Evolutionary conservation across 2,797 vertebrate species (phyloP).

Genomic region (Pseudopleuronectes americanus): DNA sequence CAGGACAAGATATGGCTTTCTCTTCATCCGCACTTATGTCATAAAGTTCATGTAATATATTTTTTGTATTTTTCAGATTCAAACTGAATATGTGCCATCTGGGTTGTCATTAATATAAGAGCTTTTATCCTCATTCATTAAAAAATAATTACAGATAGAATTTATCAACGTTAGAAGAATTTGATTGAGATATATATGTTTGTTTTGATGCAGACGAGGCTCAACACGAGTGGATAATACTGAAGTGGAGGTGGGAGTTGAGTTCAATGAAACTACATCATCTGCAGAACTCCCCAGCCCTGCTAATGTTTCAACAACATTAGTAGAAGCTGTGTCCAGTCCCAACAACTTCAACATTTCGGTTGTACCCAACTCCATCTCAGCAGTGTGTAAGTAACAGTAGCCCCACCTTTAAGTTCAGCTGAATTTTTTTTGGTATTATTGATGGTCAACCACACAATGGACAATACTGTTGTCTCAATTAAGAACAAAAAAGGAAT

Average conservation of each 20-base stretch:
- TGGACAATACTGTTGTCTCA: too few species aligned
- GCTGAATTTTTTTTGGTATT: neutral
- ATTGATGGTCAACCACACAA: neutral
- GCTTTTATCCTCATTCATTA: too few species aligned
- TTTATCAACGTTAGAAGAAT: neutral
- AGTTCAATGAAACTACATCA: slow-evolving; percentile 13
- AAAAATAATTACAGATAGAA: too few species aligned
- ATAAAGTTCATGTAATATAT: slow-evolving; percentile 21
- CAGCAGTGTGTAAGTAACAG: slow-evolving; percentile 22
- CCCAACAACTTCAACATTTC: slow-evolving; percentile 23
- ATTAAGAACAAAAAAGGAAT: neutral
- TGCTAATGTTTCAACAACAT: rapidly evolving
- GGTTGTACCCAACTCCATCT: neutral
- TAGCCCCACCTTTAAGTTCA: too few species aligned
- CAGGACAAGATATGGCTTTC: rapidly evolving
- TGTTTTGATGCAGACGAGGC: neutral
- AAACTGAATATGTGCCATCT: too few species aligned
- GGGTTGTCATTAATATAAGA: too few species aligned
- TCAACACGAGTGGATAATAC: rapidly evolving
- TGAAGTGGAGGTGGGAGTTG: slow-evolving; percentile 23
- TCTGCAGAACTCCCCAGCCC: neutral
- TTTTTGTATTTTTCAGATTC: neutral
- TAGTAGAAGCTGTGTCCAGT: slow-evolving; percentile 6
- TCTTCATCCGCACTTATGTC: slow-evolving; percentile 5
- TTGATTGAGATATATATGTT: neutral